Percentiles rank a stretch among this genome's conserved stretches.
These are phyloP conservation scores for Liasis olivaceus DNA, from an alignment of 2,797 vertebrate species.

Conservation along the genomic window DNA sequence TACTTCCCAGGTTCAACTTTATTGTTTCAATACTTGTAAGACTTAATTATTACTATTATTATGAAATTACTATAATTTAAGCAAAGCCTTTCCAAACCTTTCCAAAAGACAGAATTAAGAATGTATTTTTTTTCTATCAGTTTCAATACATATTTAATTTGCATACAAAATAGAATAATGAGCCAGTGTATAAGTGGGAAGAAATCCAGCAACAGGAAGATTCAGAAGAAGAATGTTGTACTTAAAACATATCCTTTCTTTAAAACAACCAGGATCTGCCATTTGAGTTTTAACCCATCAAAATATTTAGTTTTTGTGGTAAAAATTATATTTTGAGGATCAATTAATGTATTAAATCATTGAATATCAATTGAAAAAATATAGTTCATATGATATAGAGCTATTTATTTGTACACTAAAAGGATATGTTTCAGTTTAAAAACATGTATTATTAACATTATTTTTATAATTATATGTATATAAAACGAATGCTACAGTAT, in stretches of 20 bases:
- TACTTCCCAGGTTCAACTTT: not conserved
- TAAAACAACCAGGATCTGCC: not conserved
- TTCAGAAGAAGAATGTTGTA: not conserved
- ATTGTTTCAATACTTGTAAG: not conserved
- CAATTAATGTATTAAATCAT: not conserved
- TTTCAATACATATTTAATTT: not conserved
- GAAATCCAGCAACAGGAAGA: not conserved
- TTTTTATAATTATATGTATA: not conserved
- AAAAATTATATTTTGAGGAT: not conserved
- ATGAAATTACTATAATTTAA: not conserved
- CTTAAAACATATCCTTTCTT: not conserved
- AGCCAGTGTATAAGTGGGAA: not conserved
- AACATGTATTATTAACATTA: not conserved
- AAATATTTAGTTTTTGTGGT: not conserved
- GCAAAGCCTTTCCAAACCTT: not conserved
- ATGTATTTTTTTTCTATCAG: not conserved
- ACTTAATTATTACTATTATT: not conserved
- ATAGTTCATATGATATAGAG: not conserved
- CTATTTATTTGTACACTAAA: not conserved
- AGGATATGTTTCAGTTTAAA: not conserved
- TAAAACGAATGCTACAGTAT: not conserved
- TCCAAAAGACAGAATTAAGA: not conserved
- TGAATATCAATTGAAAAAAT: not conserved
- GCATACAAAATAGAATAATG: not conserved
- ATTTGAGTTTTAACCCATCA: not conserved